Conservation (phyloP, 2,113 vertebrate species). For the Psittacara wagleri region DNA sequence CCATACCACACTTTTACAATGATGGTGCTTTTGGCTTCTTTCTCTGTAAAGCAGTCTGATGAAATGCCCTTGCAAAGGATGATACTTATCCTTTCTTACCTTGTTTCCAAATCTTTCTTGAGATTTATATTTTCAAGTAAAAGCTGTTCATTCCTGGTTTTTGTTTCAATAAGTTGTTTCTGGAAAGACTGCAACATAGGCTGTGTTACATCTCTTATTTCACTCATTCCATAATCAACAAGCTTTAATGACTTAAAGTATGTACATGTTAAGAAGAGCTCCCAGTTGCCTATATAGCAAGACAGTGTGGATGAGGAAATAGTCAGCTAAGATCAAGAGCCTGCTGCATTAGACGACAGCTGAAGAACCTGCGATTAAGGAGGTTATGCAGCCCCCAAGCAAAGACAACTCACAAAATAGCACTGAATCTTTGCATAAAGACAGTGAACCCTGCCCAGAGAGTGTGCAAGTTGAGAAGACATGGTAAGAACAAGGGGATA, state of each 20-base stretch:
- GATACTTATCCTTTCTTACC: constrained; percentile 67
- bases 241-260: background rate
- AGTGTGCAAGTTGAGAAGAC: background rate
- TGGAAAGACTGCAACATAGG: constrained; percentile 77
- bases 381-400: background rate
- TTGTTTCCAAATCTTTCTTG: constrained; percentile 80
- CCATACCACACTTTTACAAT: background rate
- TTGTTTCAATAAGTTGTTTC: constrained; percentile 80
- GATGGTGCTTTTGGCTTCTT: background rate
- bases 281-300: background rate
- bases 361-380: background rate
- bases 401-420: background rate
- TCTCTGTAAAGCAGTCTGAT: background rate
- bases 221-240: background rate
- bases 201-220: background rate
- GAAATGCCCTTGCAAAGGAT: background rate
- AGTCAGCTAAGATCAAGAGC: background rate
- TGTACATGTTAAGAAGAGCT: background rate
- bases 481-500: background rate
- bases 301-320: background rate
- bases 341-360: background rate
- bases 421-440: background rate
- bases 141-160: constrained; percentile 74
- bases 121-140: constrained; percentile 75
- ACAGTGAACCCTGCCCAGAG: background rate